A percentile compares a stretch with the other conserved stretches of the same genome.
These are phyloP conservation scores for Arctocebus calabarensis DNA, from an alignment of 2,797 vertebrate genomes.

Conservation along the genomic window DNA sequence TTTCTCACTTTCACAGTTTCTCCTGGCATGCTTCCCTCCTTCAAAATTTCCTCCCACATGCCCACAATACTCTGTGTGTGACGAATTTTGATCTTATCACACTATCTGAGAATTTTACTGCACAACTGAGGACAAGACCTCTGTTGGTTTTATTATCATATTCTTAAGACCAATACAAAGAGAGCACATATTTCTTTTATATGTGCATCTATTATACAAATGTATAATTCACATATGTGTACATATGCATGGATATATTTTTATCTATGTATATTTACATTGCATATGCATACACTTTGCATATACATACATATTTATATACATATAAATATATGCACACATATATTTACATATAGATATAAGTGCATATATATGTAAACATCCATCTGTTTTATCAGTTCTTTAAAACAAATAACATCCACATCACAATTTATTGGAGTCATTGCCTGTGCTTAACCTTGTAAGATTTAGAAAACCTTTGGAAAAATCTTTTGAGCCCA, in stretches of 20 bases:
- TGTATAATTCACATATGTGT: not conserved
- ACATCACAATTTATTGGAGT: constrained; percentile 48
- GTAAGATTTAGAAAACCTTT: constrained; percentile 56
- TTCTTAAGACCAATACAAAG: not conserved
- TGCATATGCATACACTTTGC: not conserved
- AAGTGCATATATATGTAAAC: not conserved
- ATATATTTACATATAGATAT: not conserved
- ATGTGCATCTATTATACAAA: not conserved
- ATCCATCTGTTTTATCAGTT: not conserved
- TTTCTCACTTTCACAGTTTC: not conserved
- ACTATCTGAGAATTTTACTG: constrained; percentile 24
- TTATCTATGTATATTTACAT: not conserved
- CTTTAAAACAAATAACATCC: constrained; percentile 18
- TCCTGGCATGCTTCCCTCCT: not conserved
- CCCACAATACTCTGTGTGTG: not conserved
- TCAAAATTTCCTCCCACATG: not conserved
- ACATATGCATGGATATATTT: not conserved
- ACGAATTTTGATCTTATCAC: not conserved
- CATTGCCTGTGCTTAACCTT: constrained; percentile 14
- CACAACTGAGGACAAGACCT: not conserved
- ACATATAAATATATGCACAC: not conserved
- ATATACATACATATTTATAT: not conserved
- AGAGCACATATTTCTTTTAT: not conserved
- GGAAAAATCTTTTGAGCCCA: constrained; percentile 33
- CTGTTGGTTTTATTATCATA: not conserved